Conservation (phyloP, 2,888 invertebrate genomes). For the Strigamia transsilvanica region DNA sequence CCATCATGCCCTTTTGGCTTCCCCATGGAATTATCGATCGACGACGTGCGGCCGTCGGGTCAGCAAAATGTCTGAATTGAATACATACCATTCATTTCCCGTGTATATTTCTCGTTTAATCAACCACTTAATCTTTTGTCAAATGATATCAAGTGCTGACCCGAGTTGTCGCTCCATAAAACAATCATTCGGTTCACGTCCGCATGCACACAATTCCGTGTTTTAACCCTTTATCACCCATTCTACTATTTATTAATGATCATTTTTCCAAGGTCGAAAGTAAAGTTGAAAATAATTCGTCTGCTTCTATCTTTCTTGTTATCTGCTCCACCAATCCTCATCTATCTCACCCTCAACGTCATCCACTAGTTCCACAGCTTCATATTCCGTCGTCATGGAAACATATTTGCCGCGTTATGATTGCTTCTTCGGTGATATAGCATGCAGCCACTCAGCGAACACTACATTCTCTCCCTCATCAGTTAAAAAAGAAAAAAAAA, state of each 20-base stretch:
- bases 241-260: not conserved
- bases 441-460: not conserved
- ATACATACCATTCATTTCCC: not conserved
- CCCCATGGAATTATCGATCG: slow-evolving; percentile 8
- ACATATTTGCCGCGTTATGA: slow-evolving; percentile 40
- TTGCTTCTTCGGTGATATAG: not conserved
- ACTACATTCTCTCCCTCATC: not conserved
- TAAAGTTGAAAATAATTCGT: not conserved
- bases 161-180: no score
- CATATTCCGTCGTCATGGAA: slow-evolving; percentile 39
- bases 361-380: not conserved
- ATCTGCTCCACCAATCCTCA: not conserved
- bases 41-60: not conserved
- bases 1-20: not conserved
- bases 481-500: not conserved
- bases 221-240: not conserved
- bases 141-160: no score
- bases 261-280: not conserved
- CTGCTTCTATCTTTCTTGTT: not conserved
- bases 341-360: not conserved
- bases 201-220: not conserved
- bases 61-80: slow-evolving; percentile 8
- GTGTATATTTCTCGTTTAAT: not conserved
- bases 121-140: not conserved
- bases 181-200: no score